phyloP scores from a whole-genome alignment of 2,797 vertebrate genomes.

The Scarus forsteni region DNA sequence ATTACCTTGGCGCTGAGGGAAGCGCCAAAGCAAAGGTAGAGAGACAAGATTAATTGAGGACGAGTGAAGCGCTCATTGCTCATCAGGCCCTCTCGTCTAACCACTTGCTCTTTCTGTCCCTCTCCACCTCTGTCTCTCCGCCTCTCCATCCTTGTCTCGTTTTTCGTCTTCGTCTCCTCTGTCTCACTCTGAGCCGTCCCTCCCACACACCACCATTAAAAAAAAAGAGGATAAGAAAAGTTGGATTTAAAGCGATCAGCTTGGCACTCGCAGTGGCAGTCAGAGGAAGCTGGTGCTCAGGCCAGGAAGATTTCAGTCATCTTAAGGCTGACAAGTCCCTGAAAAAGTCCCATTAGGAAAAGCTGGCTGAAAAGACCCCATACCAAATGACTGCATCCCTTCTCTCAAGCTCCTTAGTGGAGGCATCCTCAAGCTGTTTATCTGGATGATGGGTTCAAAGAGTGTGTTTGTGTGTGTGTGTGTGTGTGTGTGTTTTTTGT shows the following conservation, averaged over 20 bases:
- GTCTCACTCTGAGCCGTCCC: constrained; percentile 55
- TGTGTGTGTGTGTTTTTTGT: constrained; percentile 45
- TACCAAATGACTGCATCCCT: constrained; percentile 76
- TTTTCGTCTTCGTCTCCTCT: constrained; percentile 53
- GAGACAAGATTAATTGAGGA: constrained; percentile 99
- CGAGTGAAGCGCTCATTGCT: constrained; percentile 86
- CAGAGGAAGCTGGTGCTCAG: constrained; percentile 72
- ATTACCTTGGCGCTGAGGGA: constrained; percentile 93
- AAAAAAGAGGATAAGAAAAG: constrained; percentile 42
- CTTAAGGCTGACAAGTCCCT: constrained; percentile 83
- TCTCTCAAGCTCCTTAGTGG: constrained; percentile 80
- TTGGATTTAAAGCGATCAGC: constrained; percentile 78
- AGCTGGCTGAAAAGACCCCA: constrained; percentile 77
- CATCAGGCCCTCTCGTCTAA: constrained; percentile 77
- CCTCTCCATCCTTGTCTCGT: constrained; percentile 69
- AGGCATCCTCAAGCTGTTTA: constrained; percentile 75
- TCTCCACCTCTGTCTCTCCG: constrained; percentile 60
- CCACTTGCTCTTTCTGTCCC: constrained; percentile 69
- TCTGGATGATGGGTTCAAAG: constrained; percentile 72
- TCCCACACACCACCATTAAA: constrained; percentile 54
- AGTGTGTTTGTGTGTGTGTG: constrained; percentile 58
- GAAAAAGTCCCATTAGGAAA: constrained; percentile 84
- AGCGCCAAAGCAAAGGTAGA: constrained; percentile 93
- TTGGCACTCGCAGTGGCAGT: constrained; percentile 73
- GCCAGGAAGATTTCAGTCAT: constrained; percentile 83